A percentile compares a stretch with the other conserved stretches of the same genome.
These are phyloP conservation scores for Upupa epops DNA, from an alignment of 2,113 vertebrate genomes.

Conservation along the genomic window DNA sequence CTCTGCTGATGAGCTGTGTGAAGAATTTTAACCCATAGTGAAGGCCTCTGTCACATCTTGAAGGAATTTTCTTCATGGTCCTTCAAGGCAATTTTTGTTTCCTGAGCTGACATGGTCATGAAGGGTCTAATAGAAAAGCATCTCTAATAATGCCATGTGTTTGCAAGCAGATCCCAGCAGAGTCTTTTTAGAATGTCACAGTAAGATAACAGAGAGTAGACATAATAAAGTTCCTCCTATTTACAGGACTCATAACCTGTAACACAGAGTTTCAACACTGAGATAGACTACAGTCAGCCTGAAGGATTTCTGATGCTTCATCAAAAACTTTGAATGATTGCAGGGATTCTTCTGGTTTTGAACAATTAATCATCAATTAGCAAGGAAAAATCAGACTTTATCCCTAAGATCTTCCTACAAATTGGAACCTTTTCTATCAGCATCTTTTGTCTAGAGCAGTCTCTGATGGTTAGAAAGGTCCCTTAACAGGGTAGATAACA, in stretches of 20 bases:
- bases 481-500: constrained; percentile 30
- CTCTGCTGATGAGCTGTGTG: background rate
- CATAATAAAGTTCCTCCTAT: constrained; percentile 60
- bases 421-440: constrained; percentile 14
- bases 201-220: constrained; percentile 23
- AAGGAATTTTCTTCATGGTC: constrained; percentile 31
- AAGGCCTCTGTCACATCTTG: background rate
- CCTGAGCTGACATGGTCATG: constrained; percentile 27
- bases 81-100: constrained; percentile 37
- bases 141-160: constrained; percentile 26
- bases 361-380: constrained; percentile 53
- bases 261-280: constrained; percentile 48
- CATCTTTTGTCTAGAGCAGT: constrained; percentile 3
- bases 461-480: constrained; percentile 20
- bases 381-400: constrained; percentile 21
- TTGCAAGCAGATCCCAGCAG: constrained; percentile 57
- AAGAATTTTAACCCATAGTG: constrained; percentile 15
- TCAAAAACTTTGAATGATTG: constrained; percentile 60
- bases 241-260: constrained; percentile 45
- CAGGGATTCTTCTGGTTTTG: constrained; percentile 36
- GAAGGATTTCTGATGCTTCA: constrained; percentile 47
- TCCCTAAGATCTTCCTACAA: constrained; percentile 28
- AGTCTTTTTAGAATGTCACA: constrained; percentile 42
- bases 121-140: background rate
- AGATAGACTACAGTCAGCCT: constrained; percentile 3